Base-by-base conservation (phyloP, 2,888 invertebrate species). In the Amaurobius ferox region DNA sequence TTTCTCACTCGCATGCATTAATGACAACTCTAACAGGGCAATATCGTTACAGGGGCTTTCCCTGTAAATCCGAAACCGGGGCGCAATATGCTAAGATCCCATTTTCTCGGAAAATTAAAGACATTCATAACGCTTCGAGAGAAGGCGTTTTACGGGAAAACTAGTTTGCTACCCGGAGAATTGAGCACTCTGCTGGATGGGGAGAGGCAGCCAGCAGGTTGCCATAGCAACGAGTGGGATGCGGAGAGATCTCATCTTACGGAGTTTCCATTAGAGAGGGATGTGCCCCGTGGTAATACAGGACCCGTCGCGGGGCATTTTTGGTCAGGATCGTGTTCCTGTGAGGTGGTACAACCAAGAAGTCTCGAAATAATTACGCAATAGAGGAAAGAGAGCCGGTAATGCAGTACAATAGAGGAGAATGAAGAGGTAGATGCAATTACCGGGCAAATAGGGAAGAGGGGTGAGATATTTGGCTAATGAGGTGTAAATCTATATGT, bases 201-300 rank as follows among this genome's bases (percentile, higher is more conserved):
- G 55, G 11, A 55, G 23, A 23, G 23, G 55, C 55, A 55, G 23
- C 55, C 55, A 55, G 19, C 5, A 23, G 5, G 78, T 78, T 29
- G 23, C 62, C 62, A 35, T 78, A 70, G 68, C 55, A 39, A 78
- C 66, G 61, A 23, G 70, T n/a, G 28, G 19, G 74, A 66, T 66
- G 77, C 30, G 44, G 68, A 77, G 16, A 16, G 70, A 78, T 78
- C 55, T 70, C 61, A 29, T 70, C 70, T 55, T 70, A 39, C 70
- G 35, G 29, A 44, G 23, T 78, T 78, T 70, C 78, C 78, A 78
- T 68, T 68, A 68, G 32, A 29, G 48, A 29, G 55, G 39, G 32
- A 35, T 78, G 55, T 23, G 23, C 55, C 55, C 55, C 55, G 19
- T 55, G 55, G 23, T 23, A 23, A 55, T 55, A 55, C 55, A 55